Evolutionary conservation across 2,113 vertebrate genomes (phyloP).

Genomic region (Pteronura brasiliensis): DNA sequence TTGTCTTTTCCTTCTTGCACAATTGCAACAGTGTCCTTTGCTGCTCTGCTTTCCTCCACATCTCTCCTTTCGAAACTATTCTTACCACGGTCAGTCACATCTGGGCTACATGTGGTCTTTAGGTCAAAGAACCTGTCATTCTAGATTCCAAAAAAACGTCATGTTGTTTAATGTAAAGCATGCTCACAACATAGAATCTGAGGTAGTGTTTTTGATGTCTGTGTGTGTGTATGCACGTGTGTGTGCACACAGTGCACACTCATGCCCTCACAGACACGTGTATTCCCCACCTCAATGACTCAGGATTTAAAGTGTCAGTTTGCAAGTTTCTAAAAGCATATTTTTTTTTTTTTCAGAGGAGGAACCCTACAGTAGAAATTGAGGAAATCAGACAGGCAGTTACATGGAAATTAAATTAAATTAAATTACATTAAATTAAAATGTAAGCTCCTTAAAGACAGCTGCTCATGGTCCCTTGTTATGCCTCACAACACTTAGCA

Average conservation of each 20-base stretch:
- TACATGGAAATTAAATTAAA: conserved; percentile 73
- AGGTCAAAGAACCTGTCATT: not conserved
- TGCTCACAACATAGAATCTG: not conserved
- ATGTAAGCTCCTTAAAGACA: conserved; percentile 68
- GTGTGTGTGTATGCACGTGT: not conserved
- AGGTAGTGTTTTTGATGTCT: not conserved
- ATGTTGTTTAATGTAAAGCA: not conserved
- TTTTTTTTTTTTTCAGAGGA: not conserved
- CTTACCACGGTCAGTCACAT: not conserved
- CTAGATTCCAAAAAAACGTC: not conserved
- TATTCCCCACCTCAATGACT: not conserved
- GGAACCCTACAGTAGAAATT: not conserved
- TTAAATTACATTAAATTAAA: conserved; percentile 72
- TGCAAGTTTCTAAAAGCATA: conserved; percentile 35
- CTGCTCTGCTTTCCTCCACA: not conserved
- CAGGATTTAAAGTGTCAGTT: conserved; percentile 1
- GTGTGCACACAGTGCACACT: not conserved
- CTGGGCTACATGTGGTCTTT: not conserved
- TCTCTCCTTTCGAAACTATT: not conserved
- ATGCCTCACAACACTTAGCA: conserved; percentile 35
- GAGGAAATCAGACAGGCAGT: conserved; percentile 65
- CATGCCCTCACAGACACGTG: not conserved
- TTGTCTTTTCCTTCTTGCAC: not conserved
- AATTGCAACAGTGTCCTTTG: not conserved
- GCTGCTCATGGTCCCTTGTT: conserved; percentile 45